Evolutionary conservation across 2,888 invertebrate genomes (phyloP), one percentile per base, ranked within the genome.

Genomic region (Stenchaetothrips biformis): DNA sequence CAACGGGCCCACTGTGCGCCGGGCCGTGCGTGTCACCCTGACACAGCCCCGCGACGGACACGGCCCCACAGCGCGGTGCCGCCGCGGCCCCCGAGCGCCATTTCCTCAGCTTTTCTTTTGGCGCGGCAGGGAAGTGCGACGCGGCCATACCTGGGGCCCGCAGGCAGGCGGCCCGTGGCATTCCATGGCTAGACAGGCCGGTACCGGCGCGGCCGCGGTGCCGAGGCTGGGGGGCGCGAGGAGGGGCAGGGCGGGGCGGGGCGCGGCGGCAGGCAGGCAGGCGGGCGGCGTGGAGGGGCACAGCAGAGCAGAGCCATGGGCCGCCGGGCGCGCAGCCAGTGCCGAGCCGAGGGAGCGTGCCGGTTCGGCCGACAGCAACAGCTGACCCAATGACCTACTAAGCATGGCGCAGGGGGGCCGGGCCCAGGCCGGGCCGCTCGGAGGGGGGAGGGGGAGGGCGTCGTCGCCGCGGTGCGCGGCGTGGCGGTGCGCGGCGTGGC

Each of bases 371-470:
- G 67, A 25, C 67, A 74, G 67, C 67, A 74, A 74, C 67, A 74
- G 67, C 67, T 74, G 67, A 74, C 67, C 67, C 67, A 74, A 74
- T 74, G 67, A 74, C 67, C 67, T 74, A 74, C 67, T 74, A 74
- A 74, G 67, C 67, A 74, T 21, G 67, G 67, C 67, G 67, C 67
- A 74, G 67, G 59, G 18, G 18, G 59, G 18, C 59, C 59, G 18
- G 59, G 13, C 59, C 11, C 59, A 16, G 13, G 18, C 59, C 59
- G 13, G 59, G 13, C 59, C 59, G 67, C 67, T 8, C 25, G 37
- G 37, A 37, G 37, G 37, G 37, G 37, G 37, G 37, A 37, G 4
- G 37, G 37, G 37, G 4, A 37, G 37, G 37, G 37, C 37, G 37
- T 37, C 37, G 37, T 37, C 37, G 37, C 2, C 37, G 37, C 37